Percentiles rank a stretch among this genome's conserved stretches.
phyloP scores from a whole-genome alignment of 2,888 invertebrate genomes.

The Sphinx pinastri region DNA sequence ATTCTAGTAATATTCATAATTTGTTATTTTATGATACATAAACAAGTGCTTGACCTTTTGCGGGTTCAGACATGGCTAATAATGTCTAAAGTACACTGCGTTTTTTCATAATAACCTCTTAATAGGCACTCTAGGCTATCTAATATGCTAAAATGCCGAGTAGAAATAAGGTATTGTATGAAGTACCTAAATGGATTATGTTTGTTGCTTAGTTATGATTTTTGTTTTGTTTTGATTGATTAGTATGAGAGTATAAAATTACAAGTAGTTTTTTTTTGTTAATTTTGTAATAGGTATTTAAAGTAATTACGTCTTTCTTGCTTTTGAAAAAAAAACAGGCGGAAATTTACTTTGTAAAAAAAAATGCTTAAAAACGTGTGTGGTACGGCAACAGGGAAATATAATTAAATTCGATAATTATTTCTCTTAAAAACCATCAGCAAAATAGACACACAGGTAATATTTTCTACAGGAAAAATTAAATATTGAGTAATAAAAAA shows the following conservation, averaged over 20 bases:
- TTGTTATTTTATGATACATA: slow-evolving; percentile 5
- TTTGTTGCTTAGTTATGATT: neutral
- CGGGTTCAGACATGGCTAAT: slow-evolving; percentile 11
- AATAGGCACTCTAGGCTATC: slow-evolving; percentile 1
- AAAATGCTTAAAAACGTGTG: no score
- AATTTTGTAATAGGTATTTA: no score
- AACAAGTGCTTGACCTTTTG: slow-evolving; percentile 18
- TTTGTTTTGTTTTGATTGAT: neutral
- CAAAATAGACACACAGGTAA: no score
- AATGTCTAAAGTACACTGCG: neutral
- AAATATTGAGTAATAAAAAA: neutral
- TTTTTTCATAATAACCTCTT: slow-evolving; percentile 7
- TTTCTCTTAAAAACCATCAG: no score
- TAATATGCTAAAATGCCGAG: neutral
- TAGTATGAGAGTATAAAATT: neutral
- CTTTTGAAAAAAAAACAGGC: no score
- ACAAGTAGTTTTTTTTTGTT: neutral
- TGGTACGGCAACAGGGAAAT: no score
- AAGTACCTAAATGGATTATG: neutral
- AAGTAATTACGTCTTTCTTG: no score
- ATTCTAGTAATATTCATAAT: neutral
- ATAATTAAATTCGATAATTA: no score
- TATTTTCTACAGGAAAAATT: no score
- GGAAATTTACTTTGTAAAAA: no score
- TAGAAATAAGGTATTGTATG: neutral